Base-by-base conservation (phyloP, 2,888 invertebrate genomes). In the Nomada ruficornis region DNA sequence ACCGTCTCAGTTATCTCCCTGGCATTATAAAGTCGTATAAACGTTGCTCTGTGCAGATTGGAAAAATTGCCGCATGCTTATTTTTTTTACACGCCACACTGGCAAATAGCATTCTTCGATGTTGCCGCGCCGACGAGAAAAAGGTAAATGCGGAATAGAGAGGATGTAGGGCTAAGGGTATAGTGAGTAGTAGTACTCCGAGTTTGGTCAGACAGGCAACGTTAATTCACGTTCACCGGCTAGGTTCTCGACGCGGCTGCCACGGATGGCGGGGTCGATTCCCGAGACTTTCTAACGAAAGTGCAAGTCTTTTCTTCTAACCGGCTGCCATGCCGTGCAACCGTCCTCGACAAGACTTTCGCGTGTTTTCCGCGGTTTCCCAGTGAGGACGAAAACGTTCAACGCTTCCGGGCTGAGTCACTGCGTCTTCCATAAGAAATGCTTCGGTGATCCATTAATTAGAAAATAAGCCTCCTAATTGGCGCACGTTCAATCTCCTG, bases 241-340 rank as follows among this genome's bases (percentile, higher is more conserved):
- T 77, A 59, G 77, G 77, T 77, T 77, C 65, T 50, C 69, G 79
- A 83, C 64, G 74, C 80, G 57, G 57, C 67, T 67, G 83, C 80
- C 91, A 91, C 88, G 91, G 91, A 90, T 92, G 90, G 92, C 90
- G 90, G 83, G 87, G 89, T 84, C 91, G 91, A 92, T 92, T 90
- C 91, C 89, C 89, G 86, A 78, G 83, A 92, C 93, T 93, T 93
- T 93, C 93, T 93, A 93, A 92, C 93, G 93, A 93, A 93, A 93
- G 93, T 93, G 93, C 91, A 93, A 93, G 93, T 93, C 88, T 90
- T 91, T 92, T 92, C 91, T 92, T 90, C 86, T 83, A 87, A 85
- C 87, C 84, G 77, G 86, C 86, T 85, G 63, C 80, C 81, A 55
- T 55, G 77, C 83, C 86, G 88, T 89, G 89, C 90, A 90, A 90